Evolutionary conservation across 1,140 invertebrate species (phyloP).

Genomic region (Drosophila mauritiana): DNA sequence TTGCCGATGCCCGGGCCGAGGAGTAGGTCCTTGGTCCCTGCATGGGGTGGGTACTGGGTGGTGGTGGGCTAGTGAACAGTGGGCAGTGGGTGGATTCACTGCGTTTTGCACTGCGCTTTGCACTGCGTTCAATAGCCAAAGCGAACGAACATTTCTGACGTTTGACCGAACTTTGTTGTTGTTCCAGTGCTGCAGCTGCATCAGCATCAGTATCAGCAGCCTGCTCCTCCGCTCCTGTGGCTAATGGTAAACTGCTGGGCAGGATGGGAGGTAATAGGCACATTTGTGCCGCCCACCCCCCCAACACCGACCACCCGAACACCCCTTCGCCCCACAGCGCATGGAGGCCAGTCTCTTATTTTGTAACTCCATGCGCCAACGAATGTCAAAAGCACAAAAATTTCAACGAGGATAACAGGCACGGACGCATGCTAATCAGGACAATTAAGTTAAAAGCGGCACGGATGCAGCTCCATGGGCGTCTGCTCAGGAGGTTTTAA

Average conservation of each 20-base stretch:
- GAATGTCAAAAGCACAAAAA: constrained; percentile 44
- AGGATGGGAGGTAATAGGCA: constrained; percentile 47
- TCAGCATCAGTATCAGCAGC: neutral
- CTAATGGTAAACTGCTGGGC: constrained; percentile 41
- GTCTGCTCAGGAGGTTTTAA: neutral
- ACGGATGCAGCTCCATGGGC: constrained; percentile 4
- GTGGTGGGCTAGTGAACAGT: neutral
- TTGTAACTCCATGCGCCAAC: constrained; percentile 30
- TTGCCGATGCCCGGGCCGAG: constrained; percentile 40
- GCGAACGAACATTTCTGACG: constrained; percentile 60
- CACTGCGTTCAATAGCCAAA: constrained; percentile 56
- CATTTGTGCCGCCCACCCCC: constrained; percentile 32
- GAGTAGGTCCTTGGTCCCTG: constrained; percentile 11
- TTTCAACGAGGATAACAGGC: constrained; percentile 37
- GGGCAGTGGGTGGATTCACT: constrained; percentile 13
- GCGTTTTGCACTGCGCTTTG: constrained; percentile 31
- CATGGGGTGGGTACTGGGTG: neutral
- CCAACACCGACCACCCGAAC: neutral
- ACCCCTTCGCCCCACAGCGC: neutral
- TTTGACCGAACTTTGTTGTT: constrained; percentile 76
- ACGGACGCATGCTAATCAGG: constrained; percentile 39
- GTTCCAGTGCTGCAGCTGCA: constrained; percentile 33
- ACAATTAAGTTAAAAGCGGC: constrained; percentile 50
- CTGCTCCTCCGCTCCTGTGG: constrained; percentile 25
- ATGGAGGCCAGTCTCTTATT: constrained; percentile 38